Percentiles rank a stretch among this genome's conserved stretches.
phyloP scores from a whole-genome alignment of 2,797 vertebrate genomes.

The Capromys pilorides region DNA sequence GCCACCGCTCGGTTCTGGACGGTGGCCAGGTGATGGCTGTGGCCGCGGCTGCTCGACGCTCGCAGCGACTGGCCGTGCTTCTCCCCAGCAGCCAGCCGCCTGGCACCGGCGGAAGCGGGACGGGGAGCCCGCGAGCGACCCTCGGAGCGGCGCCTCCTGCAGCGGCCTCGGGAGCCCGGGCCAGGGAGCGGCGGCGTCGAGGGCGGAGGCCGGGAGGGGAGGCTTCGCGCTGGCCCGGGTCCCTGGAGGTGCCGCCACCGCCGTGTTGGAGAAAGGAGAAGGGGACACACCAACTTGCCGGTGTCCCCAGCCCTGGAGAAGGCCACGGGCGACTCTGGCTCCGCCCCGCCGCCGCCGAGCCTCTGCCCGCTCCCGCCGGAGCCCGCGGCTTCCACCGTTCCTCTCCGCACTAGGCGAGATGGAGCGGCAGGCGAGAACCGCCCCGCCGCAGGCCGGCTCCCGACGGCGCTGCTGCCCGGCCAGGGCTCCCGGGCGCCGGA shows the following conservation, averaged over 20 bases:
- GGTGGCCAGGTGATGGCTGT: slow-evolving; percentile 80
- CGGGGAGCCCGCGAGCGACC: slow-evolving; percentile 61
- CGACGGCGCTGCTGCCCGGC: slow-evolving; percentile 79
- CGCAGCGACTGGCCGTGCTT: slow-evolving; percentile 73
- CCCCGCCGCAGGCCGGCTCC: slow-evolving; percentile 78
- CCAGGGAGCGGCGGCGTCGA: slow-evolving; percentile 76
- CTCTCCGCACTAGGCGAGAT: slow-evolving; percentile 65
- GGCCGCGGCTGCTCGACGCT: slow-evolving; percentile 72
- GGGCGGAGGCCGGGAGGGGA: no score
- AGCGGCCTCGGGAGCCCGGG: slow-evolving; percentile 77
- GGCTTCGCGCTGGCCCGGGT: slow-evolving; percentile 84
- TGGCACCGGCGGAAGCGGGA: slow-evolving; percentile 74
- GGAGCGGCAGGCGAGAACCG: slow-evolving; percentile 62
- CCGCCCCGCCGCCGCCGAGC: slow-evolving; percentile 81
- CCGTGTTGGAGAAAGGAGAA: slow-evolving; percentile 83
- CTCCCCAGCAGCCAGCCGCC: slow-evolving; percentile 78
- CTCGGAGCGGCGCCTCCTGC: slow-evolving; percentile 75
- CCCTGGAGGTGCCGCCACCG: slow-evolving; percentile 86
- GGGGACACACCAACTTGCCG: slow-evolving; percentile 90
- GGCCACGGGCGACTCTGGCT: slow-evolving; percentile 84
- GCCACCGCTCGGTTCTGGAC: slow-evolving; percentile 76
- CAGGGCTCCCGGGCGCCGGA: slow-evolving; percentile 78
- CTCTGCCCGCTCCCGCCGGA: slow-evolving; percentile 78
- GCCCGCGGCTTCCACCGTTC: slow-evolving; percentile 78
- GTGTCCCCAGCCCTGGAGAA: slow-evolving; percentile 86